Conservation (phyloP, 2,797 vertebrate genomes). For the Peromyscus aztecus region DNA sequence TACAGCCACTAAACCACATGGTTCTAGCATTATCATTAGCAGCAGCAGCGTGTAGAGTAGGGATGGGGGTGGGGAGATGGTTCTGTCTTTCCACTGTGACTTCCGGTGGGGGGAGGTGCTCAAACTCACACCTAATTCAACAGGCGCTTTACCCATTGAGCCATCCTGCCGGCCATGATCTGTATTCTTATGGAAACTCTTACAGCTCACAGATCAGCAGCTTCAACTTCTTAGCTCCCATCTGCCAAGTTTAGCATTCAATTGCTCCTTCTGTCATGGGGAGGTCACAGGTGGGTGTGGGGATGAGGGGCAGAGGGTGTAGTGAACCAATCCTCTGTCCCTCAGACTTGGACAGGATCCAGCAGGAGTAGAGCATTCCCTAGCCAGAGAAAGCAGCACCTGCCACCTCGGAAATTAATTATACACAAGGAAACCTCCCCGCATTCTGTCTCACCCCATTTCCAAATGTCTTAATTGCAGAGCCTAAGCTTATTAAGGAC, state of each 20-base stretch:
- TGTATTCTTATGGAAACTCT: neutral
- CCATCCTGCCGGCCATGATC: neutral
- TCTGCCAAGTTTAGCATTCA: conserved; percentile 10
- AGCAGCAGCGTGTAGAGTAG: neutral
- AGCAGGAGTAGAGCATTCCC: neutral
- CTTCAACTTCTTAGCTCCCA: neutral
- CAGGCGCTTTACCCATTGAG: neutral
- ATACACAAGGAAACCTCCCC: conserved; percentile 60
- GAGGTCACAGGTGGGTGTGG: neutral
- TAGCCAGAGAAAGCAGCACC: neutral
- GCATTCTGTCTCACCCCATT: conserved; percentile 53
- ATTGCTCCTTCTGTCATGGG: neutral
- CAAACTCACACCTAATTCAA: neutral
- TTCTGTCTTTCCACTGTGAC: neutral
- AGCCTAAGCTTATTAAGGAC: conserved; percentile 84
- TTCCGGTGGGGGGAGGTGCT: neutral
- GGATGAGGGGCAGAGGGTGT: neutral
- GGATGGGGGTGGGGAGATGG: too few relatives aligned
- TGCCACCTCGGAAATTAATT: conserved; percentile 71
- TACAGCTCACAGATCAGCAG: neutral
- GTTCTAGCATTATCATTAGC: neutral
- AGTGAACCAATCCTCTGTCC: neutral
- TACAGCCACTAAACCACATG: neutral
- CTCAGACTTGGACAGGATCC: neutral
- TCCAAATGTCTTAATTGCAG: conserved; percentile 80